Evolutionary conservation across 2,113 vertebrate genomes (phyloP).

Genomic region (Percopsis transmontana): DNA sequence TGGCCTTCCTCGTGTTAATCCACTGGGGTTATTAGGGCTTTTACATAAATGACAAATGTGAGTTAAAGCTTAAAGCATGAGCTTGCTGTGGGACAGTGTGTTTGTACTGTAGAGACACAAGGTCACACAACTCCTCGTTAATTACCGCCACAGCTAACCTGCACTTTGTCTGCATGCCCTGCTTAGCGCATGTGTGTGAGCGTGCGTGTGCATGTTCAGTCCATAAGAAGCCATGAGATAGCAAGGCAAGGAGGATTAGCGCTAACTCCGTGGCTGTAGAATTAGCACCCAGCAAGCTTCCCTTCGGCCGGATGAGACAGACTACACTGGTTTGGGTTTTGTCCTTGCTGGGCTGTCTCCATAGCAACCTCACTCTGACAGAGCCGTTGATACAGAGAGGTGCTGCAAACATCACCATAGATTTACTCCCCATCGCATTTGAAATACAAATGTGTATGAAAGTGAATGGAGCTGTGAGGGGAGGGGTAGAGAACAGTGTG

Average conservation of each 20-base stretch:
- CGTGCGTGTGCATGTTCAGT: background rate
- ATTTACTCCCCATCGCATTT: no score
- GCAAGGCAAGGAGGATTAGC: constrained; percentile 22
- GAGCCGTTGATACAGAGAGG: background rate
- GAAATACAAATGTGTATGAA: no score
- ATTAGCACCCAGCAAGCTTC: constrained; percentile 1
- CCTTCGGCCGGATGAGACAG: constrained; percentile 16
- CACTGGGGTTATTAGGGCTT: constrained; percentile 29
- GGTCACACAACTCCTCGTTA: constrained; percentile 33
- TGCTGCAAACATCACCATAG: background rate
- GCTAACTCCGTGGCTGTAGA: constrained; percentile 7
- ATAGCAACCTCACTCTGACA: constrained; percentile 24
- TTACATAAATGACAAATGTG: constrained; percentile 36
- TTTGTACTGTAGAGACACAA: constrained; percentile 21
- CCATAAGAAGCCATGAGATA: constrained; percentile 19
- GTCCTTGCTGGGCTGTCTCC: constrained; percentile 19
- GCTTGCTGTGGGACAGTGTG: constrained; percentile 34
- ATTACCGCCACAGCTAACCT: constrained; percentile 46
- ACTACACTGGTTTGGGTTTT: background rate
- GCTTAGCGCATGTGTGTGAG: constrained; percentile 7
- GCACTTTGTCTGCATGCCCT: constrained; percentile 8
- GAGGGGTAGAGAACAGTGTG: no score
- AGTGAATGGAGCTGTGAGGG: no score
- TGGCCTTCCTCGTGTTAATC: background rate
- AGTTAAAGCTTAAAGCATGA: constrained; percentile 36